Evolutionary conservation across 2,797 vertebrate species (phyloP).

Genomic region (Gymnoscopelus microlampas): DNA sequence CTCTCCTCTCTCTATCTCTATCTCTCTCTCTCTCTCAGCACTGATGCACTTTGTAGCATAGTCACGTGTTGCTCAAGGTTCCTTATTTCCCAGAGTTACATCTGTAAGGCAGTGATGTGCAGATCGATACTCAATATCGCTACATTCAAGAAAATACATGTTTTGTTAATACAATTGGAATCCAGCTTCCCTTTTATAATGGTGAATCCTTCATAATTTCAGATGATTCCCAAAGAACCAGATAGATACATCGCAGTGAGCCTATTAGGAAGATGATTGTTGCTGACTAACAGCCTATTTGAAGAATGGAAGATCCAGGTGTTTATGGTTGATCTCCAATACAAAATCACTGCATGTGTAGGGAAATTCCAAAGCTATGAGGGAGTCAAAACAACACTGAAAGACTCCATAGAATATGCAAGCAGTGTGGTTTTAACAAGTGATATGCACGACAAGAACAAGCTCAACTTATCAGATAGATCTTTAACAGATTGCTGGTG

Average conservation of each 20-base stretch:
- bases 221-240: conserved; percentile 1
- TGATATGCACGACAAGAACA: conserved; percentile 41
- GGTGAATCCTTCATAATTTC: too few species aligned
- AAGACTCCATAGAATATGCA: conserved; percentile 13
- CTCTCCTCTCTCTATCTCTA: conserved; percentile 4
- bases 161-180: too few species aligned
- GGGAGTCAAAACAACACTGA: conserved; percentile 14
- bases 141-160: too few species aligned
- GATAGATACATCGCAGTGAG: conserved; percentile 6
- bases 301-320: conserved; percentile 20
- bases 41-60: not conserved
- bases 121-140: not conserved
- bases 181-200: too few species aligned
- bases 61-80: too few species aligned
- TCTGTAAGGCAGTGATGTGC: too few species aligned
- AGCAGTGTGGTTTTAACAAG: conserved; percentile 38
- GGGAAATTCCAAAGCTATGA: conserved; percentile 30
- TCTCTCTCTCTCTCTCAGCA: not conserved
- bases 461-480: not conserved
- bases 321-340: conserved; percentile 22
- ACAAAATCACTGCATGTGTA: conserved; percentile 21
- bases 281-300: conserved; percentile 26
- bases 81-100: too few species aligned
- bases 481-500: too few species aligned
- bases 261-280: conserved; percentile 22